Evolutionary conservation across 2,888 invertebrate species (phyloP).

Genomic region (Chrysolina haemoptera): DNA sequence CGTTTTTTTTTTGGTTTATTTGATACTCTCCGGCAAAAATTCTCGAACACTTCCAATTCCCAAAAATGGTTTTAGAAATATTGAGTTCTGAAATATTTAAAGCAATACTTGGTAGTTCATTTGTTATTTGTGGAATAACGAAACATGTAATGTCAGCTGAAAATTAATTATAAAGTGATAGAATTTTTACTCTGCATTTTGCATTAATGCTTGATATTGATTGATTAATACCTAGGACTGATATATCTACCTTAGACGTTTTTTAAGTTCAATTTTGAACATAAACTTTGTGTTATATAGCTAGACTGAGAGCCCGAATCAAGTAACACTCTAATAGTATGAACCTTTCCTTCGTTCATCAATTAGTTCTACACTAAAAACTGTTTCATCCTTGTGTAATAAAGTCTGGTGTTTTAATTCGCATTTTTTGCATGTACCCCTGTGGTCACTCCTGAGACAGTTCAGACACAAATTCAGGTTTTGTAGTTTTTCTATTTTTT

Average conservation of each 20-base stretch:
- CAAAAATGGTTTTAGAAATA: no score
- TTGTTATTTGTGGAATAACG: no score
- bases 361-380: not conserved
- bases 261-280: not conserved
- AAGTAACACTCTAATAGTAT: not conserved
- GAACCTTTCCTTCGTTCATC: not conserved
- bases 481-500: no score
- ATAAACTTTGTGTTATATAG: not conserved
- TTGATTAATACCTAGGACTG: not conserved
- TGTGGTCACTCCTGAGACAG: no score
- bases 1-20: no score
- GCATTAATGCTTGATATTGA: not conserved
- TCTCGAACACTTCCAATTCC: no score
- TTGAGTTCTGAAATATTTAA: no score
- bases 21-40: no score
- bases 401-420: conserved; percentile 11
- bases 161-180: not conserved
- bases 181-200: not conserved
- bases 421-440: no score
- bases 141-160: no score
- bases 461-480: no score
- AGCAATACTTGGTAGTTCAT: no score
- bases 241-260: not conserved
- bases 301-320: not conserved
- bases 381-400: not conserved